Base-by-base conservation (phyloP, 2,797 vertebrate species). In the Oceanodroma leucorhoa region DNA sequence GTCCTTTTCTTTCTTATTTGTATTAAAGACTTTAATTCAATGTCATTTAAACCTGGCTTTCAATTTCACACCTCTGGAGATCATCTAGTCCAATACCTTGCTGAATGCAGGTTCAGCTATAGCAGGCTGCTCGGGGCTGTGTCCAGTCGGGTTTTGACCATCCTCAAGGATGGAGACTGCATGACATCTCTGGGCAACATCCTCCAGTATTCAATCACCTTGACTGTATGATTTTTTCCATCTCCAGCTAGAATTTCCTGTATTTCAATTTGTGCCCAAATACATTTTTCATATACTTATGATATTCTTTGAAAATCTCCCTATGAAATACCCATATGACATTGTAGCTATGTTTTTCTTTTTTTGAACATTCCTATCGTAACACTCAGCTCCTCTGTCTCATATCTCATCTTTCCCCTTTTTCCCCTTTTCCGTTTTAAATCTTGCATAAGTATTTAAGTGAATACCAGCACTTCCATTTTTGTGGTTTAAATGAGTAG, bases 401-500 rank as follows among this genome's bases (percentile, higher is more conserved):
- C 23, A 0, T 54, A 19, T 65, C 30, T 66, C 7, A 6, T 50
- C 43, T 51, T 51, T 62, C 4, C 7, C 72, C 34, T 62, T 80
- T 78, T 20, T 23, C 4, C 22, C 4, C 15, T 85, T 91, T 36
- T 79, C 18, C 27, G 6, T 87, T 87, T 87, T 36, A 87, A 82
- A 58, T 48, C 21, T 54, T 4, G 1, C 2, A 0, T 29, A 83
- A 40, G 14, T 60, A 87, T 51, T 90, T 73, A 69, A 32, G 30
- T 27, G 34, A 64, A 3, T 46, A 87, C 13, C 38, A 54, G 27
- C n/a, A 53, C 26, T 76, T 93, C 40, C 40, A 30, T 51, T 94
- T 92, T 38, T 71, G 71, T 51, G n/a, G 36, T 54, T 92, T 86
- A 90, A 90, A 77, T 60, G 16, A 89, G 27, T 69, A 60, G 19